A percentile compares a stretch with the other conserved stretches of the same genome.
Evolutionary conservation across 2,888 invertebrate genomes (phyloP).

Genomic region (Elegia similella): DNA sequence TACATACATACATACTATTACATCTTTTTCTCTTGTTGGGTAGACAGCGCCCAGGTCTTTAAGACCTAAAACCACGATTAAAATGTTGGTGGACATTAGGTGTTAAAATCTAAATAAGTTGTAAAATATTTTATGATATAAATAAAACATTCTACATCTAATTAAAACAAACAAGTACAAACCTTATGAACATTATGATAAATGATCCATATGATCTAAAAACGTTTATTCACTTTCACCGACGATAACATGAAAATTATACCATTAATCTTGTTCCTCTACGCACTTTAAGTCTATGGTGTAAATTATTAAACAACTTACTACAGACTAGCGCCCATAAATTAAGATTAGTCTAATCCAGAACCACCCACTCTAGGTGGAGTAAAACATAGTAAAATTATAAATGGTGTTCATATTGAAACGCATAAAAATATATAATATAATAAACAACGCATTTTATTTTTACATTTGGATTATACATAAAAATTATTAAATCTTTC

Average conservation of each 20-base stretch:
- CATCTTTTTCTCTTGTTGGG: too few relatives aligned
- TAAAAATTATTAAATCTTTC: too few relatives aligned
- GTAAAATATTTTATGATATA: too few relatives aligned
- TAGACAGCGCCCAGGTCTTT: too few relatives aligned
- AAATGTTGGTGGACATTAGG: too few relatives aligned
- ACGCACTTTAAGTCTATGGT: conserved; percentile 9
- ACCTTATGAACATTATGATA: neutral
- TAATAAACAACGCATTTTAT: neutral
- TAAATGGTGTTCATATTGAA: conserved; percentile 1
- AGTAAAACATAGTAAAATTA: conserved; percentile 12
- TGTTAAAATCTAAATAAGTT: too few relatives aligned
- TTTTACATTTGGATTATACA: neutral
- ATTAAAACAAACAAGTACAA: neutral
- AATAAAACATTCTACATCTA: neutral
- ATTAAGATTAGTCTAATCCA: conserved; percentile 13
- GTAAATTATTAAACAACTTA: conserved; percentile 24
- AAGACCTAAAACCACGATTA: too few relatives aligned
- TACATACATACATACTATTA: too few relatives aligned
- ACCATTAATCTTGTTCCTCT: conserved; percentile 2
- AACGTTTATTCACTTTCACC: conserved; percentile 1
- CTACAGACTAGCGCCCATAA: conserved; percentile 25
- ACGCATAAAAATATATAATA: neutral
- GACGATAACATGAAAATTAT: conserved; percentile 7
- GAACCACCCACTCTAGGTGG: conserved; percentile 14
- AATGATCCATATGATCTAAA: neutral